A percentile compares a stretch with the other conserved stretches of the same genome.
These are phyloP conservation scores for Volucella zonaria DNA, from an alignment of 2,888 invertebrate species.

Conservation along the genomic window DNA sequence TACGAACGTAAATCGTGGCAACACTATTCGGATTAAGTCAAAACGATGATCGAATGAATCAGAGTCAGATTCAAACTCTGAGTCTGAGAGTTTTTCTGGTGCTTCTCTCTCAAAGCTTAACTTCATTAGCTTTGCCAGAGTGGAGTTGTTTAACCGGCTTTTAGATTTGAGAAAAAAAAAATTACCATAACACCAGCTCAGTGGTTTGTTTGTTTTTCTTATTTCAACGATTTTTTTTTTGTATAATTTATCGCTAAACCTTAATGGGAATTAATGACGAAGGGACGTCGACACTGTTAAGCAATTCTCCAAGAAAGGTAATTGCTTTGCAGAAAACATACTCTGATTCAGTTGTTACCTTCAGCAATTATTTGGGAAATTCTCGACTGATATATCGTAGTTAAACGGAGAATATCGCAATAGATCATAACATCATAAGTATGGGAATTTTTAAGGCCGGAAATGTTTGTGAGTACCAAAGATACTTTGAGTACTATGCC, in stretches of 20 bases:
- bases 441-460: slow-evolving; percentile 10
- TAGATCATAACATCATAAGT: not conserved
- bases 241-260: not conserved
- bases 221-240: not conserved
- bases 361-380: not conserved
- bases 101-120: not conserved
- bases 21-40: too few species aligned
- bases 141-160: slow-evolving; percentile 48
- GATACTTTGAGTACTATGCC: not conserved
- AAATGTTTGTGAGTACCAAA: not conserved
- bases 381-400: not conserved
- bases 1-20: too few species aligned
- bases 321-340: not conserved
- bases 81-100: too few species aligned
- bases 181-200: not conserved
- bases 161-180: slow-evolving; percentile 15
- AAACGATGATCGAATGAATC: not conserved
- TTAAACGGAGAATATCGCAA: not conserved
- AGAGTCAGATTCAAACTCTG: not conserved
- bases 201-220: slow-evolving; percentile 14
- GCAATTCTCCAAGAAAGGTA: not conserved
- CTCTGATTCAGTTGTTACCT: slow-evolving; percentile 6
- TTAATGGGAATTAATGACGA: not conserved
- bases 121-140: not conserved
- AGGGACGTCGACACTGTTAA: not conserved